These are phyloP conservation scores for Drosophila longiperda DNA, from an alignment of 2,888 invertebrate species.

Conservation along the genomic window DNA sequence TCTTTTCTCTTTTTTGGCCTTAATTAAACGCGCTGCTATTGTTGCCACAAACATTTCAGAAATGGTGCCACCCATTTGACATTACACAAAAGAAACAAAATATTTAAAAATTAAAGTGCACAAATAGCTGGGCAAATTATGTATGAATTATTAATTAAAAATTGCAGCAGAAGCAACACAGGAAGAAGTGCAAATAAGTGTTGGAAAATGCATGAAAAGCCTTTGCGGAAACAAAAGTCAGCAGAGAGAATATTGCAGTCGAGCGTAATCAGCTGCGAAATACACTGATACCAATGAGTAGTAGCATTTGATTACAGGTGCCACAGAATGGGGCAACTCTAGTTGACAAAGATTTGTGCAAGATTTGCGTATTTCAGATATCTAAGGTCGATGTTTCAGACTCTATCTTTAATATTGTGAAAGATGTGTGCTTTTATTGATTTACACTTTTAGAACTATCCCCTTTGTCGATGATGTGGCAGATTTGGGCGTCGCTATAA, in stretches of 20 bases:
- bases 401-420: too few relatives aligned
- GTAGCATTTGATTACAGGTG: background rate
- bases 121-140: slow-evolving; percentile 34
- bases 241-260: slow-evolving; percentile 11
- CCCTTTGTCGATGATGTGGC: too few relatives aligned
- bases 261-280: background rate
- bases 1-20: slow-evolving; percentile 17
- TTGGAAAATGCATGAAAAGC: slow-evolving; percentile 21
- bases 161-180: slow-evolving; percentile 20
- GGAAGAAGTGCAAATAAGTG: slow-evolving; percentile 21
- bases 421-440: too few relatives aligned
- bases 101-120: slow-evolving; percentile 22
- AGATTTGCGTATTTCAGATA: background rate
- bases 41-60: background rate
- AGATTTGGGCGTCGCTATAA: too few relatives aligned
- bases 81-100: background rate
- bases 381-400: too few relatives aligned
- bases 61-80: background rate
- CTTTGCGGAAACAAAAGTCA: slow-evolving; percentile 8
- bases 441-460: too few relatives aligned
- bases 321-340: background rate
- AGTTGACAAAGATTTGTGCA: background rate
- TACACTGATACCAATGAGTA: background rate
- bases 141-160: slow-evolving; percentile 63
- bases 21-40: slow-evolving; percentile 41